Base-by-base conservation (phyloP, 1,140 invertebrate species). In the Tribolium castaneum region DNA sequence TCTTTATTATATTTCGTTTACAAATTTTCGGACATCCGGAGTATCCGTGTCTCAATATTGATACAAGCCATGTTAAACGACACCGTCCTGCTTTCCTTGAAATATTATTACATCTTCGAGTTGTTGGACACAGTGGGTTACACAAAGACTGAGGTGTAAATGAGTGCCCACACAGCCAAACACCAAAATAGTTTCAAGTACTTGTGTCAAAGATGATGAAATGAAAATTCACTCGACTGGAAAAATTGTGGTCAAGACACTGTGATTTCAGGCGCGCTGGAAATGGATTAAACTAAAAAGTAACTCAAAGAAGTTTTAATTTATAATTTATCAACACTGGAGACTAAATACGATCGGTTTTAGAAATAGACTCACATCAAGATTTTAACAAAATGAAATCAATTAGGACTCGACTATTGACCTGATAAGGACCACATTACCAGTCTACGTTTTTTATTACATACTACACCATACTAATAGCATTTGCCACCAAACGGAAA, bases 71-170 rank as follows among this genome's bases (percentile, higher is more conserved):
- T 14, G 13, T 66, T 35, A 66, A 66, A 35, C 12, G 59, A 35
- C 35, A 35, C 30, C 35, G 59, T 13, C 25, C 45, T 13, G 59
- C 59, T 66, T 30, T 66, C 59, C 59, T 66, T 66, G 59, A 66
- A 66, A 35, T 12, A 35, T 66, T 12, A 35, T 66, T 66, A 66
- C 59, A 62, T 30, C 19, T 62, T n/a, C 14, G 19, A 59, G 9
- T 10, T 12, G 19, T 52, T 19, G 16, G 51, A 13, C 14, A 13
- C 16, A 52, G 51, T 52, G 14, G 16, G 51, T 52, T 14, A 52
- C 51, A 19, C 51, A 19, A 52, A 52, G 3, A 12, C 1, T 10
- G 56, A 62, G 59, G 59, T 66, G 59, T 30, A 34, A 66, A 66
- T 66, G 59, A 12, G n/a, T 66, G 59, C 59, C 59, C 59, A 66